Conservation (phyloP, 1,140 invertebrate genomes). For the Papilio xuthus region DNA sequence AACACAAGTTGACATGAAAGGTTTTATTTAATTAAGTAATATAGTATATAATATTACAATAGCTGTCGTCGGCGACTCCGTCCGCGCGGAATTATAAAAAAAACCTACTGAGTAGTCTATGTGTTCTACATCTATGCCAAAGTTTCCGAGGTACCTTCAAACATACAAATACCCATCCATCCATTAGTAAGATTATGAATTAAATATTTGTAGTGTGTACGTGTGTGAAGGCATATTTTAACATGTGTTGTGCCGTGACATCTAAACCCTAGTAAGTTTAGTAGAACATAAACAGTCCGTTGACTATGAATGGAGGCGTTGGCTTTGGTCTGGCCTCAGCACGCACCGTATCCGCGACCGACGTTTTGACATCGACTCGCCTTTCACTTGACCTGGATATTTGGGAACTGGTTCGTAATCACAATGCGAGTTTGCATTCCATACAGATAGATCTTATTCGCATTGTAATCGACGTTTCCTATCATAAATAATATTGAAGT, state of each 20-base stretch:
- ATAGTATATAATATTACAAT: too few species aligned
- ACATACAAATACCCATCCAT: too few species aligned
- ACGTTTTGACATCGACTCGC: conserved; percentile 69
- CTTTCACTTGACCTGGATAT: conserved; percentile 80
- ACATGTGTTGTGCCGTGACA: neutral
- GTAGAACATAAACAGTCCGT: conserved; percentile 23
- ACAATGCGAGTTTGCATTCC: conserved; percentile 65
- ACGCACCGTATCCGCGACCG: conserved; percentile 55
- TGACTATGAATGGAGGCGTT: conserved; percentile 30
- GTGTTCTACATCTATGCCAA: too few species aligned
- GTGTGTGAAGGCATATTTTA: neutral
- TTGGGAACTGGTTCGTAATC: conserved; percentile 77
- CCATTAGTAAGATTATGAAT: too few species aligned
- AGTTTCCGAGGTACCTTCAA: too few species aligned
- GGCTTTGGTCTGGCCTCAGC: conserved; percentile 38
- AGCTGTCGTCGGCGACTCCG: too few species aligned
- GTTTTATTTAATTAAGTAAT: too few species aligned
- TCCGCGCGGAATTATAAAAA: too few species aligned
- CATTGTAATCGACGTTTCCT: conserved; percentile 48
- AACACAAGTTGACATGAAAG: too few species aligned
- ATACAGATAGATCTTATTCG: conserved; percentile 49
- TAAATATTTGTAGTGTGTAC: too few species aligned
- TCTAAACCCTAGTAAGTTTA: neutral
- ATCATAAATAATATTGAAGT: neutral
- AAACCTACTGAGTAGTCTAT: too few species aligned